These are phyloP conservation scores for Hydropsyche betteni DNA, from an alignment of 2,888 invertebrate species.

Conservation along the genomic window DNA sequence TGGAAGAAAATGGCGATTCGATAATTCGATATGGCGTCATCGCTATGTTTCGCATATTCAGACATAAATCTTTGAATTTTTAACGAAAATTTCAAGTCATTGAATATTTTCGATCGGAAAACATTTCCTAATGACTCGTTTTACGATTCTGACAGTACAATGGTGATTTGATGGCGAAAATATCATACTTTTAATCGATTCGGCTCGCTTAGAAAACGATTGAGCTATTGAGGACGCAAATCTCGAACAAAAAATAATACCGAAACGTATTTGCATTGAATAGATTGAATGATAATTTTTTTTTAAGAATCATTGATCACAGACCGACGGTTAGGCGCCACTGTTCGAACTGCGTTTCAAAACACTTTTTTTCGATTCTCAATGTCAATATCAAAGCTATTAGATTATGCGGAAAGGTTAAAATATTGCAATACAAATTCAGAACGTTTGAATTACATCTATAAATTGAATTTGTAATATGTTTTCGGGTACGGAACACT, in stretches of 20 bases:
- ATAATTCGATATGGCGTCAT: too few species aligned
- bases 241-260: conserved; percentile 9
- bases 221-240: too few species aligned
- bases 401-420: conserved; percentile 5
- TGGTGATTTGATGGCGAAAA: not conserved
- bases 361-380: conserved; percentile 4
- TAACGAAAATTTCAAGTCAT: too few species aligned
- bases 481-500: not conserved
- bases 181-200: too few species aligned
- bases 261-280: not conserved
- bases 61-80: too few species aligned
- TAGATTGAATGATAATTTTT: conserved; percentile 1
- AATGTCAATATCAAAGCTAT: conserved; percentile 22
- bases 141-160: conserved; percentile 9
- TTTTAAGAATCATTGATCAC: not conserved
- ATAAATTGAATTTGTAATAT: not conserved
- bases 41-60: too few species aligned
- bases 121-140: conserved; percentile 4
- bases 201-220: too few species aligned
- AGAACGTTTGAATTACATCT: too few species aligned
- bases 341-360: conserved; percentile 8
- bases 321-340: conserved; percentile 12
- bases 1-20: not conserved
- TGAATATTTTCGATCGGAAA: too few species aligned
- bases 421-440: not conserved